phyloP scores from a whole-genome alignment of 2,888 invertebrate genomes.

The Nomada hirtipes region DNA sequence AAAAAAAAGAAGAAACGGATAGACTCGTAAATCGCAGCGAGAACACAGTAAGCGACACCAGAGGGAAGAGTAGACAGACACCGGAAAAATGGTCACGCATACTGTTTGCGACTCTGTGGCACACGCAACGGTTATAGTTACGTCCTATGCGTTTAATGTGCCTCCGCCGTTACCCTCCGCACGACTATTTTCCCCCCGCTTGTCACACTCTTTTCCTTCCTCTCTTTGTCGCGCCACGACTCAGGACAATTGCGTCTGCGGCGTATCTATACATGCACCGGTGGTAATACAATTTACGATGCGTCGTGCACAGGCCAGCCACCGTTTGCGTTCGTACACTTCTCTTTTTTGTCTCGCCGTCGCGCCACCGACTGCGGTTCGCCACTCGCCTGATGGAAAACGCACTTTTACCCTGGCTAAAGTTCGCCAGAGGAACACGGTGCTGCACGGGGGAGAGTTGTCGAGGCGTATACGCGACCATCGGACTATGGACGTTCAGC shows the following conservation, averaged over 20 bases:
- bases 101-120: conserved; percentile 45
- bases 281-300: conserved; percentile 71
- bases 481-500: conserved; percentile 3
- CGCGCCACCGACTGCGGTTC: conserved; percentile 76
- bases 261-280: conserved; percentile 69
- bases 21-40: conserved; percentile 58
- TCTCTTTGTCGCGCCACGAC: not conserved
- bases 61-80: conserved; percentile 20
- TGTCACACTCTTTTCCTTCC: not conserved
- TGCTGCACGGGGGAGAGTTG: not conserved
- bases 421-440: not conserved
- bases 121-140: conserved; percentile 62
- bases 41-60: conserved; percentile 51
- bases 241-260: conserved; percentile 81
- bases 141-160: conserved; percentile 41
- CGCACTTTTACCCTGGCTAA: conserved; percentile 67
- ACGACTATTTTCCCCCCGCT: conserved; percentile 7
- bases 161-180: conserved; percentile 29
- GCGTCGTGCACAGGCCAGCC: conserved; percentile 40
- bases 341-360: conserved; percentile 49
- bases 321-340: conserved; percentile 27
- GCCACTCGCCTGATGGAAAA: conserved; percentile 80
- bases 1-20: conserved; percentile 29
- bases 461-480: not conserved
- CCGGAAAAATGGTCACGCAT: conserved; percentile 67